Conservation (phyloP, 1,140 invertebrate species). For the Euura saliciscinereae region DNA sequence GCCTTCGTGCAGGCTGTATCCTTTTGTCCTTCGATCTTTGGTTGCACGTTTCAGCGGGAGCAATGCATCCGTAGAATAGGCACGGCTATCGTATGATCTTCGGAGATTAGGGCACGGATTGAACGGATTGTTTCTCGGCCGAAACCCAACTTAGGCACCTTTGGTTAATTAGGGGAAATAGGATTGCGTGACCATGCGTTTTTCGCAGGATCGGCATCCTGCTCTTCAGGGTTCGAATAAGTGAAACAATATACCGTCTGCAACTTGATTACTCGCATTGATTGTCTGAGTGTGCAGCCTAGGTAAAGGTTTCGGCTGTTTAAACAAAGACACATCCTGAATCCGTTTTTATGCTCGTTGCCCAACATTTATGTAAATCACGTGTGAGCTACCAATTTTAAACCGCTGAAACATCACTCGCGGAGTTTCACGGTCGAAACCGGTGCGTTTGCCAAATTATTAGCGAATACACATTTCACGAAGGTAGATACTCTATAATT, state of each 20-base stretch:
- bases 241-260: no score
- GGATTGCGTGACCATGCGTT: background rate
- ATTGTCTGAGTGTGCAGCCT: no score
- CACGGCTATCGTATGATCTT: background rate
- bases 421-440: background rate
- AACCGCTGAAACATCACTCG: background rate
- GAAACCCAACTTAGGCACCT: background rate
- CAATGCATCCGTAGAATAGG: background rate
- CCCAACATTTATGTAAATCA: slow-evolving; percentile 1
- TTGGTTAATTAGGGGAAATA: background rate
- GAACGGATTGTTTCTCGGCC: background rate
- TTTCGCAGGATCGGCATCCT: background rate
- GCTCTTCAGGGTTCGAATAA: background rate
- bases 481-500: background rate
- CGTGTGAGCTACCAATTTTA: background rate
- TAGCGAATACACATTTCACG: slow-evolving; percentile 1
- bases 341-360: background rate
- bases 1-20: background rate
- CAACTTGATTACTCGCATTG: no score
- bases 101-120: background rate
- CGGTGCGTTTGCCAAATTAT: slow-evolving; percentile 4
- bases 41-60: background rate
- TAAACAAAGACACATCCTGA: no score
- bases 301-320: no score
- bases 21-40: background rate